Evolutionary conservation across 2,888 invertebrate species (phyloP), one percentile per base, ranked within the genome.

Genomic region (Plebejus anna): DNA sequence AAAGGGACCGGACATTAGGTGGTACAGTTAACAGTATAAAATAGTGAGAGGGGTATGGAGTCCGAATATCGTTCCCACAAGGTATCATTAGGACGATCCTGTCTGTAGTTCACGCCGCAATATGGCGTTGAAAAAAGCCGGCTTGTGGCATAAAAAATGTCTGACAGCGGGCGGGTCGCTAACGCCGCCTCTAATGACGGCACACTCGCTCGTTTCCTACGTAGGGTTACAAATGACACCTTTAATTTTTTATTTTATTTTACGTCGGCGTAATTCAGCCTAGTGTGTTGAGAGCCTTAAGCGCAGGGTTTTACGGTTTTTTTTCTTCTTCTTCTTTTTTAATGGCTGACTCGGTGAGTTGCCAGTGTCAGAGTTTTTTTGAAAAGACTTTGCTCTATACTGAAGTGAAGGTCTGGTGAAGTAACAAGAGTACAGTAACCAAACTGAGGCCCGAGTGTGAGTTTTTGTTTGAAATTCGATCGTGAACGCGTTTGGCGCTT

Each of bases 131-230:
- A 86, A 88, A 88, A 87, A 87, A 84, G 84, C 80, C 86, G 85
- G 86, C 84, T 86, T 88, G 89, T 85, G 89, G 89, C 90, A 92
- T 93, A 92, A 93, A 93, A 93, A 93, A 92, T 91, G 92, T 92
- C 92, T 92, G 90, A 87, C 83, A 90, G 90, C 90, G 89, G 76
- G 89, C 87, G 87, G 92, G 90, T 91, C 92, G 92, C 88, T 89
- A 90, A 89, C 91, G 90, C 90, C 87, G 86, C 84, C 88, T 89
- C 91, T 91, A 91, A 91, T 91, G 92, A 92, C 90, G 78, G 81
- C 79, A 80, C 82, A 81, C 86, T 86, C 83, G 83, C 84, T 84
- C 86, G 85, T 83, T 86, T 83, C 81, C 78, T 75, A 75, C 36
- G 7, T 85, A 91, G 91, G 91, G 91, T 79, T 88, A 88, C 70